A percentile compares a stretch with the other conserved stretches of the same genome.
These are phyloP conservation scores for Galerucella pusilla DNA, from an alignment of 2,888 invertebrate species.

Conservation along the genomic window DNA sequence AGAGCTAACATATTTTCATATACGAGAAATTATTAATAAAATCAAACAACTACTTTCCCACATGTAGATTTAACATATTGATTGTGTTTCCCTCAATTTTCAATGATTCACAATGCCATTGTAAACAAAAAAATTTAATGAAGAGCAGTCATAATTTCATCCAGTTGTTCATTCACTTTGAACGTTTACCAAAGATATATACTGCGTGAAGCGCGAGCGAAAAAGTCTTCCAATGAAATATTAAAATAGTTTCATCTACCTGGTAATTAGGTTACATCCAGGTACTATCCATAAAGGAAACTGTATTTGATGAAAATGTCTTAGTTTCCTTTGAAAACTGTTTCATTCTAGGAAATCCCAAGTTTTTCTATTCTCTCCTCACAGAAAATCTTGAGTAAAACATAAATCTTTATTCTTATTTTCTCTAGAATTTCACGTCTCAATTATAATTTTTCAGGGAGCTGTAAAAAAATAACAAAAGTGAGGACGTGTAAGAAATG, in stretches of 20 bases:
- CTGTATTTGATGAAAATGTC: not conserved
- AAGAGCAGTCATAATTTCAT: no score
- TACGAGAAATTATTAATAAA: no score
- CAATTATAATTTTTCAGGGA: conserved; percentile 18
- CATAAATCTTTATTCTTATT: conserved; percentile 17
- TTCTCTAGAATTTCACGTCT: conserved; percentile 14
- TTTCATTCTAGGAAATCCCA: not conserved
- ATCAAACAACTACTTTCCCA: no score
- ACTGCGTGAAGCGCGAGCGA: no score
- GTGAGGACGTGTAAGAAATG: conserved; percentile 25
- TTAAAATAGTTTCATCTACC: no score
- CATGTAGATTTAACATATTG: not conserved
- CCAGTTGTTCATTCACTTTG: no score
- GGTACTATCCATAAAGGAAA: no score
- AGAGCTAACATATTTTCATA: no score
- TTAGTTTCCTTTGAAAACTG: not conserved
- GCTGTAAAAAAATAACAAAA: conserved; percentile 19
- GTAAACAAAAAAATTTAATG: not conserved
- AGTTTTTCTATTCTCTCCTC: not conserved
- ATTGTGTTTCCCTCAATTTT: not conserved
- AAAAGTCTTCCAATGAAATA: no score
- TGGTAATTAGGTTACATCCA: no score
- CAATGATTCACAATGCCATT: not conserved
- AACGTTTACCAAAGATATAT: no score
- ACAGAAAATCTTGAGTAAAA: not conserved